phyloP scores from a whole-genome alignment of 2,888 invertebrate genomes.

The Macrophya annulata region DNA sequence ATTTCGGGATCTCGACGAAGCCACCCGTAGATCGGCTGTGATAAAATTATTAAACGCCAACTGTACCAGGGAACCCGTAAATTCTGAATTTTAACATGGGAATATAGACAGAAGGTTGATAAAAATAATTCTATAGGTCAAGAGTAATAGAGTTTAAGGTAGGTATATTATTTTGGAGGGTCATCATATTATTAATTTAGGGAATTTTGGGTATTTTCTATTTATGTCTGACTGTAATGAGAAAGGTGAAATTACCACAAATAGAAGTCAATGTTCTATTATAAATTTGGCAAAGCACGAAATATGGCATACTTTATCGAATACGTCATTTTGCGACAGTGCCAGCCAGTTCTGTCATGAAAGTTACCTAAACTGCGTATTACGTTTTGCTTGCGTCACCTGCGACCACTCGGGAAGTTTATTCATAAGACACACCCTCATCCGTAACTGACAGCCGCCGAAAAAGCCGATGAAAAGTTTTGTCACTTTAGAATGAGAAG shows the following conservation, averaged over 20 bases:
- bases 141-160: background rate
- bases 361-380: slow-evolving; percentile 54
- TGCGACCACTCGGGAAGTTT: slow-evolving; percentile 53
- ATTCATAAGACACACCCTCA: slow-evolving; percentile 47
- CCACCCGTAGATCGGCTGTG: slow-evolving; percentile 45
- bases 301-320: slow-evolving; percentile 9
- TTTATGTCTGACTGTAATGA: background rate
- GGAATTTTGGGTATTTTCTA: background rate
- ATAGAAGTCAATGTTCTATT: background rate
- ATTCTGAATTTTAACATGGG: background rate
- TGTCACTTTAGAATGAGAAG: slow-evolving; percentile 7
- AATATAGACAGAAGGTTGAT: slow-evolving; percentile 9
- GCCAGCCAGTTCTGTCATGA: background rate
- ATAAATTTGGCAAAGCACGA: slow-evolving; percentile 7
- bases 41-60: slow-evolving; percentile 45
- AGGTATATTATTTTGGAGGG: too few species aligned
- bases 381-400: slow-evolving; percentile 52
- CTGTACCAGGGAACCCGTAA: slow-evolving; percentile 22
- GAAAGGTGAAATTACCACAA: background rate
- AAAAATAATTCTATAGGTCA: slow-evolving; percentile 14
- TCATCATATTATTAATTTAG: background rate
- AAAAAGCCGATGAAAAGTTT: slow-evolving; percentile 46
- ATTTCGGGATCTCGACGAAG: slow-evolving; percentile 48
- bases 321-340: slow-evolving; percentile 31
- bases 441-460: slow-evolving; percentile 38